Percentiles rank a stretch among this genome's conserved stretches.
Evolutionary conservation across 2,888 invertebrate species (phyloP).

Genomic region (Hyppa rectilinea): DNA sequence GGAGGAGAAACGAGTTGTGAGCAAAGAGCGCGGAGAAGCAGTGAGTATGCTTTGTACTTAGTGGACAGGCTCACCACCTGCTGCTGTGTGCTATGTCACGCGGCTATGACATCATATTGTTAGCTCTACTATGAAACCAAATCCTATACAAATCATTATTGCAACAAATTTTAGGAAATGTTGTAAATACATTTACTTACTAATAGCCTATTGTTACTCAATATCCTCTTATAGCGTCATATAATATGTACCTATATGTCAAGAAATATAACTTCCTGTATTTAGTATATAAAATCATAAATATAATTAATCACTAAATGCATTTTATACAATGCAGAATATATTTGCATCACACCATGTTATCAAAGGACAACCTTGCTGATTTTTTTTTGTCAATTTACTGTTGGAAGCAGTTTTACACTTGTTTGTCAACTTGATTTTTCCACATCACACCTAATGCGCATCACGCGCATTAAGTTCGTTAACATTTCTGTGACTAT

Average conservation of each 20-base stretch:
- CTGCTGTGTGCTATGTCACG: not conserved
- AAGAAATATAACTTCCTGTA: not conserved
- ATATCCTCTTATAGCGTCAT: not conserved
- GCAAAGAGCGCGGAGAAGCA: constrained; percentile 97
- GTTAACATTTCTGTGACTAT: not conserved
- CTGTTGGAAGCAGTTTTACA: not conserved
- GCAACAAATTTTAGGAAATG: not conserved
- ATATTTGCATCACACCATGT: not conserved
- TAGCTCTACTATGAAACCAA: not conserved
- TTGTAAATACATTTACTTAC: not conserved
- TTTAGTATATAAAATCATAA: too few relatives aligned
- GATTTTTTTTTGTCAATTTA: not conserved
- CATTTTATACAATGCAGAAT: not conserved
- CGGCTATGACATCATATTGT: not conserved
- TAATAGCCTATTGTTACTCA: not conserved
- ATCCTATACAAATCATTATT: not conserved
- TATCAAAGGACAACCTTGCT: not conserved
- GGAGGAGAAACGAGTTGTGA: constrained; percentile 98
- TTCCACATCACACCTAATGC: not conserved
- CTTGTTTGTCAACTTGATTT: not conserved
- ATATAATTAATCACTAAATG: not conserved
- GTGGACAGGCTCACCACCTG: not conserved
- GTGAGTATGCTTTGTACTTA: constrained; percentile 90
- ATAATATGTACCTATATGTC: too few relatives aligned
- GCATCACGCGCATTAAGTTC: too few relatives aligned